Percentiles rank a stretch among this genome's conserved stretches.
These are phyloP conservation scores for Sylvia borin DNA, from an alignment of 2,797 vertebrate genomes.

Conservation along the genomic window DNA sequence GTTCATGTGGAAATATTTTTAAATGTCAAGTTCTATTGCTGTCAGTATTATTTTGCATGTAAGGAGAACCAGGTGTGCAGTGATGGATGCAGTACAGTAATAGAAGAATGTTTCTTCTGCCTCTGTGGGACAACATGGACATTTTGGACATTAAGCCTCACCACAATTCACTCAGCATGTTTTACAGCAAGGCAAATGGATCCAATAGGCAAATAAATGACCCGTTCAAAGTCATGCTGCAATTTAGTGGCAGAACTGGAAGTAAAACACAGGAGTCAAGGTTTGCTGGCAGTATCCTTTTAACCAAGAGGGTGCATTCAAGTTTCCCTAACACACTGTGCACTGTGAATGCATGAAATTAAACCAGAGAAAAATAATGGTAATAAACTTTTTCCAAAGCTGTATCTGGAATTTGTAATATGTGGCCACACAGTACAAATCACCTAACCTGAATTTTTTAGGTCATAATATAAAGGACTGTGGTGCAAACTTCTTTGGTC, in stretches of 20 bases:
- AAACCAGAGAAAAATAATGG: neutral
- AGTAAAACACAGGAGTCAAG: neutral
- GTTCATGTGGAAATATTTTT: slow-evolving; percentile 3
- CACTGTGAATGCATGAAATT: neutral
- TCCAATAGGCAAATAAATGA: slow-evolving; percentile 13
- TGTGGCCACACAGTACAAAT: neutral
- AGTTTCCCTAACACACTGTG: neutral
- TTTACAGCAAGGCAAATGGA: slow-evolving; percentile 3
- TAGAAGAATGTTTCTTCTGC: neutral
- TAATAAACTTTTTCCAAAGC: neutral
- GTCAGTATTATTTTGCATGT: neutral
- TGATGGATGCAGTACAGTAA: neutral
- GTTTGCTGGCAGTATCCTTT: neutral
- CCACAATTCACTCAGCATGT: neutral
- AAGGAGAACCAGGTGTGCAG: slow-evolving; percentile 11
- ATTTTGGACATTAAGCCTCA: neutral
- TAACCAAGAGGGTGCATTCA: neutral
- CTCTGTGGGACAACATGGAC: neutral
- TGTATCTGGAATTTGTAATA: neutral
- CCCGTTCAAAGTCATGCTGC: neutral
- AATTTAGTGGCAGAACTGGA: neutral
- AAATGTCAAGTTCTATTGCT: neutral
- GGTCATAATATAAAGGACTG: neutral
- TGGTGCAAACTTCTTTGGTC: neutral
- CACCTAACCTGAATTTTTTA: neutral